phyloP scores from a whole-genome alignment of 1,140 invertebrate genomes.

The Ephestia elutella region DNA sequence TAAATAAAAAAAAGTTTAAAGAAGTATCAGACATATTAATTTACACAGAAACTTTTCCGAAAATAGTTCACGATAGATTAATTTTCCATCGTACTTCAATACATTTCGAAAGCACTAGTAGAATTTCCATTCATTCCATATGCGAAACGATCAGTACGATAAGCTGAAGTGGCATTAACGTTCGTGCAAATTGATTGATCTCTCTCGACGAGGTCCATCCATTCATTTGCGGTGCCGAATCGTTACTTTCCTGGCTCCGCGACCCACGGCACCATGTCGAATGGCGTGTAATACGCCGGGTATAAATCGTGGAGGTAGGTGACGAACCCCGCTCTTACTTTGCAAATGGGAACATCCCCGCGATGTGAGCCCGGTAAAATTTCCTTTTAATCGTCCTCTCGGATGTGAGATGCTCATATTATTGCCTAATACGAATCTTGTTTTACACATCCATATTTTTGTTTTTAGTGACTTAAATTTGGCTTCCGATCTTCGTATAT shows the following conservation, averaged over 20 bases:
- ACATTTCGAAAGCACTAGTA: background rate
- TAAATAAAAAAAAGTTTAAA: no score
- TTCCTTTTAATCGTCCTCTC: conserved; percentile 59
- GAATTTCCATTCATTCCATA: background rate
- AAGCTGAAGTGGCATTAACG: background rate
- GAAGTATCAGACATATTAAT: no score
- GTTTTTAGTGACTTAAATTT: background rate
- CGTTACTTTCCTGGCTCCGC: conserved; percentile 33
- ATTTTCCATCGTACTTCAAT: background rate
- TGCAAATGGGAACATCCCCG: conserved; percentile 54
- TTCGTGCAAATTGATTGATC: background rate
- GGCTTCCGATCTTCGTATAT: no score
- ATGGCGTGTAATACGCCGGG: conserved; percentile 65
- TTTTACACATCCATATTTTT: conserved; percentile 3
- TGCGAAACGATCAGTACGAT: background rate
- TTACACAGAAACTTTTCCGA: no score
- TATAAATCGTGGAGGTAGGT: conserved; percentile 63
- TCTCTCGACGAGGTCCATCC: background rate
- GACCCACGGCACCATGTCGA: conserved; percentile 57
- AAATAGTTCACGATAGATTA: no score
- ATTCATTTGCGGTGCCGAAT: background rate
- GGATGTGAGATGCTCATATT: conserved; percentile 36
- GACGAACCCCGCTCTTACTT: conserved; percentile 54
- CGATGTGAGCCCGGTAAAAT: conserved; percentile 38
- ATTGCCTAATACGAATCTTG: conserved; percentile 10